phyloP scores from a whole-genome alignment of 2,113 vertebrate species.

The Montifringilla adamsi region DNA sequence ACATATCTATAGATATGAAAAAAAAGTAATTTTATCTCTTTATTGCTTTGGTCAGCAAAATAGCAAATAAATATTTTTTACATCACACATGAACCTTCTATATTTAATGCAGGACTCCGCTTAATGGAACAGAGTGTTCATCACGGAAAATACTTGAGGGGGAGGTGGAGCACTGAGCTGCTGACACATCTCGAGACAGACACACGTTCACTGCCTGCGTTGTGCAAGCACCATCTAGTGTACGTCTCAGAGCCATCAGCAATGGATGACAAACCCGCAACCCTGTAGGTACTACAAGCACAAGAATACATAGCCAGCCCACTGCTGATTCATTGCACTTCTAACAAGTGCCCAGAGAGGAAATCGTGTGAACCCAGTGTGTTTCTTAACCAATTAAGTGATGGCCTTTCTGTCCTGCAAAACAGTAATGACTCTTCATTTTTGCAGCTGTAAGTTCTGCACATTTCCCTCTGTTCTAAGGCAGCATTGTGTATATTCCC shows the following conservation, averaged over 20 bases:
- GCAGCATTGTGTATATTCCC: background rate
- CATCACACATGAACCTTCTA: fast-evolving
- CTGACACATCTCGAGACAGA: conserved; percentile 9
- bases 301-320: background rate
- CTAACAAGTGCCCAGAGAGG: background rate
- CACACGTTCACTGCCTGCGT: background rate
- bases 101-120: background rate
- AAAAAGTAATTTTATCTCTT: background rate
- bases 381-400: background rate
- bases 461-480: background rate
- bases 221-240: conserved; percentile 70
- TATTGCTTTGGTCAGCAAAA: background rate
- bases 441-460: background rate
- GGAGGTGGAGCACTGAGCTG: background rate
- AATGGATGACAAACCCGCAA: fast-evolving
- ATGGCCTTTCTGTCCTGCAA: background rate
- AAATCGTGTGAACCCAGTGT: background rate
- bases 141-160: background rate
- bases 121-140: background rate
- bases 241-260: background rate
- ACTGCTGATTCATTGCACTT: background rate
- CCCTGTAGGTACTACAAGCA: background rate
- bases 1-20: background rate
- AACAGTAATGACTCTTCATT: background rate
- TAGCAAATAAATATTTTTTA: background rate